phyloP scores from a whole-genome alignment of 1,140 invertebrate genomes.

The Oreohelix idahoensis region DNA sequence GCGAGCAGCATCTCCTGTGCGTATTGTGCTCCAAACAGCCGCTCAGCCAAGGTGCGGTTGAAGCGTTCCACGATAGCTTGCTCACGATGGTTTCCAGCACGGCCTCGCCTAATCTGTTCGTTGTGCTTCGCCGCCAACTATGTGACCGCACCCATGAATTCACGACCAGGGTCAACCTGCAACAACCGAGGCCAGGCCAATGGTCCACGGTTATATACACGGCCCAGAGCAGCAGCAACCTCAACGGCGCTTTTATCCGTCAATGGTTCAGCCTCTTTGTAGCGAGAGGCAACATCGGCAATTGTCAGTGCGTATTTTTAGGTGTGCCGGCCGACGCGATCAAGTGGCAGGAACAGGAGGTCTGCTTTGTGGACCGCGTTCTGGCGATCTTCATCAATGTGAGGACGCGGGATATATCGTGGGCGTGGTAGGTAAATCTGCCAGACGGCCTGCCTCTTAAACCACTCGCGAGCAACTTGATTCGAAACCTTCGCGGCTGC shows the following conservation, averaged over 20 bases:
- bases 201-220: constrained; percentile 44
- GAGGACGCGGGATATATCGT: constrained; percentile 26
- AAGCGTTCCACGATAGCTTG: neutral
- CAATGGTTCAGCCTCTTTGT: constrained; percentile 37
- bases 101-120: constrained; percentile 28
- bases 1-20: constrained; percentile 39
- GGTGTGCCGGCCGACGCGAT: constrained; percentile 16
- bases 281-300: neutral
- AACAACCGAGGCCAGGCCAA: constrained; percentile 46
- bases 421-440: constrained; percentile 33
- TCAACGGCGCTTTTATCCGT: constrained; percentile 38
- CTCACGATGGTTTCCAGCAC: constrained; percentile 28
- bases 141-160: constrained; percentile 13
- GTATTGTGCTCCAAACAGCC: constrained; percentile 42
- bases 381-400: constrained; percentile 33
- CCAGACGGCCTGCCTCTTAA: neutral
- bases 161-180: constrained; percentile 41
- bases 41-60: constrained; percentile 43
- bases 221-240: constrained; percentile 35
- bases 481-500: neutral
- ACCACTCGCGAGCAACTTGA: neutral
- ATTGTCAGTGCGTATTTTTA: neutral
- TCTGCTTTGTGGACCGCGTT: constrained; percentile 52
- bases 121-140: constrained; percentile 39
- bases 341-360: constrained; percentile 47